Evolutionary conservation across 2,888 invertebrate genomes (phyloP), one percentile per base, ranked within the genome.

Genomic region (Dicyrtomina minuta): DNA sequence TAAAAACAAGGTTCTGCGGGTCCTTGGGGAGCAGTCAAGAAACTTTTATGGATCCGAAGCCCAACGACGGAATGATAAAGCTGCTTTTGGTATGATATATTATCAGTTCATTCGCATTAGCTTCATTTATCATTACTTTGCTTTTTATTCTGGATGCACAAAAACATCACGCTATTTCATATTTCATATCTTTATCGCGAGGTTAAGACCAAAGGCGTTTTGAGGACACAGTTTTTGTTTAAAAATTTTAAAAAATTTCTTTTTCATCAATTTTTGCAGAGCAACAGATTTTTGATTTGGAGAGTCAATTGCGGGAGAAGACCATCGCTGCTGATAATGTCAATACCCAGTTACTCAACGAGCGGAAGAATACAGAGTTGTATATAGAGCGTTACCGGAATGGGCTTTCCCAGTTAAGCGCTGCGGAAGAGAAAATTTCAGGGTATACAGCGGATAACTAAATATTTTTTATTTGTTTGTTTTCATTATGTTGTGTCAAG

Each of bases 311-410:
- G 4, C 33, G 56, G 20, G 70, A 70, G 26, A 66, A 53, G 41
- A 44, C 59, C 8, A 43, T 24, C 27, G 59, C n/a, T 15, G 33
- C 61, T 20, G 70, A 66, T 8, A 62, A 49, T 17, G 33, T 27
- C 15, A 61, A 66, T 15, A 22, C 43, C 2, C 61, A 66, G 22
- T 41, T 72, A 10, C 24, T 20, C 12, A 41, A 51, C 0, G 72
- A 72, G 26, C 46, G 72, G 41, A 66, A 72, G 41, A 66, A 66
- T 46, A 62, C 70, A 1, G 72, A 72, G 26, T 49, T 58, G 13
- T 72, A 72, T 26, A 46, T 72, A 0, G 66, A 70, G 39, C 66
- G 61, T 26, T 74, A 72, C 49, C 49, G 69, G 33, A 68, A 49
- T 24, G 46, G 68, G 1, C 20, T 72, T 17, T 44, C 62, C 24